Conservation (phyloP, 2,113 vertebrate species). For the Regulus satrapa region DNA sequence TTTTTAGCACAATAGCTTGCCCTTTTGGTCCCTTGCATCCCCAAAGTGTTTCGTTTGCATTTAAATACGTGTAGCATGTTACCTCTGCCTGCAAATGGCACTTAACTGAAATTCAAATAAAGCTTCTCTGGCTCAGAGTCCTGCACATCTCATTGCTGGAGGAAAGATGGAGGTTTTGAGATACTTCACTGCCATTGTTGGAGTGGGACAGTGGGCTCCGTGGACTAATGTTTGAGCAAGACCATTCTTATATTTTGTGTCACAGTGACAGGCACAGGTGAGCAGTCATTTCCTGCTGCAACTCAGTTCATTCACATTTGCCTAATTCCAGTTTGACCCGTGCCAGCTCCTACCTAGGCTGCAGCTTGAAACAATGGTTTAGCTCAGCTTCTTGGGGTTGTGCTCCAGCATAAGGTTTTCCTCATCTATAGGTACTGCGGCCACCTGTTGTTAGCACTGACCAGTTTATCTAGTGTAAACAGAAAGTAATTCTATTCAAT, state of each 20-base stretch:
- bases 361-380: background rate
- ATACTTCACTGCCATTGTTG: rapidly evolving
- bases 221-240: background rate
- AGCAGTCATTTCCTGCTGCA: background rate
- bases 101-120: background rate
- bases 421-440: background rate
- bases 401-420: background rate
- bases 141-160: background rate
- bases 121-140: background rate
- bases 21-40: background rate
- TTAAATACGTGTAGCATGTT: background rate
- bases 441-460: constrained; percentile 34
- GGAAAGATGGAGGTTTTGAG: background rate
- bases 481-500: constrained; percentile 58
- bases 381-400: background rate
- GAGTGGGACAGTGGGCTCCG: background rate
- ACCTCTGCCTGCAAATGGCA: background rate
- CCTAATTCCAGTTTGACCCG: background rate
- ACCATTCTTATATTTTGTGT: background rate
- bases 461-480: constrained; percentile 15
- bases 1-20: background rate
- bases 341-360: background rate
- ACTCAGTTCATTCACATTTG: background rate
- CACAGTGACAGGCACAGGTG: background rate
- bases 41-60: background rate